Base-by-base conservation (phyloP, 2,888 invertebrate species). In the Dasysyrphus albostriatus region DNA sequence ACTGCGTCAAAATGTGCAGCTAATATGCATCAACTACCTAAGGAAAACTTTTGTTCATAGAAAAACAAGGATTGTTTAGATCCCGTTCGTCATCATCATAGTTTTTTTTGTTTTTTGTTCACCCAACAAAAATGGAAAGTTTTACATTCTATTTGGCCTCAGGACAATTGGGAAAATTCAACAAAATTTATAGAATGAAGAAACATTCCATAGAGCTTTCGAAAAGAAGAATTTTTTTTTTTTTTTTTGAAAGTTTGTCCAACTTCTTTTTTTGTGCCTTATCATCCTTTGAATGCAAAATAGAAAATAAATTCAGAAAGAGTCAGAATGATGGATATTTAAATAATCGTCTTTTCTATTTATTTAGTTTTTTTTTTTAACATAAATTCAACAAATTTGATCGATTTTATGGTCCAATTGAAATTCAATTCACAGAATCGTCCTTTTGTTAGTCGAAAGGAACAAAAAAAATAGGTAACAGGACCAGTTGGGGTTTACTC, bases 371-470 rank as follows among this genome's bases (percentile, higher is more conserved):
- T 34, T 9, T n/a, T 12, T 37, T 16, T 3, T 19, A 5, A 34
- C 9, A 34, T 19, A 19, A 59, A 37, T 59, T 14, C 5, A 1
- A 14, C 0, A 24, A 29, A 24, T 24, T 24, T 1, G 49, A 67
- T 49, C 65, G 65, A 49, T 67, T 34, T 49, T 44, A 19, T 51
- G 37, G 67, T 14, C 24, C 51, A 63, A 63, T 8, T 63, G 37
- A 29, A 42, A 63, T 44, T 63, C 42, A 42, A 44, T 61, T 61
- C 61, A 42, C 39, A 42, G 2, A 44, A 29, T 12, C 5, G 8
- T 42, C 7, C 19, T 39, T 56, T 32, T 32, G 12, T 14, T 39
- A 9, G 9, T 9, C 9, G 12, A 39, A 42, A 42, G 24, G 24
- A 24, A 24, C 24, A 24, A 24, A 24, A 24, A 24, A 24, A 24